phyloP scores from a whole-genome alignment of 2,113 vertebrate species.

The Corythoichthys intestinalis region DNA sequence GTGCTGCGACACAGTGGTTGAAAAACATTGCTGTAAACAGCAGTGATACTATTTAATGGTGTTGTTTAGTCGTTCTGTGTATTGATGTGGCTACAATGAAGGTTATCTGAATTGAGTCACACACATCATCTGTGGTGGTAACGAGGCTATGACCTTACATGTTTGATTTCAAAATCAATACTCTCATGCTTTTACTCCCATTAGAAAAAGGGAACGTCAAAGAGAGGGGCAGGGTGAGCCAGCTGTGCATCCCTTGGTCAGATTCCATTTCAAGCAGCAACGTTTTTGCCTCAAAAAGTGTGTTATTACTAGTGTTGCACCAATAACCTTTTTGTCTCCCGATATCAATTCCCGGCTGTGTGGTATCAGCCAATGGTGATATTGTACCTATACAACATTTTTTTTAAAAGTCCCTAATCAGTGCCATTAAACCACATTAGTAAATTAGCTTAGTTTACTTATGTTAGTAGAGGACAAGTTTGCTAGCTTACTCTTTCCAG shows the following conservation, averaged over 20 bases:
- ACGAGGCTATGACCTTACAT: conserved; percentile 62
- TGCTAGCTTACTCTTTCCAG: too few relatives aligned
- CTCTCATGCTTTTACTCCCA: conserved; percentile 51
- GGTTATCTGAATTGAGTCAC: conserved; percentile 40
- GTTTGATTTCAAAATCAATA: conserved; percentile 70
- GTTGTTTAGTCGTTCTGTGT: conserved; percentile 11
- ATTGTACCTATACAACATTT: too few relatives aligned
- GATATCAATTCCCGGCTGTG: too few relatives aligned
- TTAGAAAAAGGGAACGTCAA: conserved; percentile 56
- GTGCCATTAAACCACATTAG: too few relatives aligned
- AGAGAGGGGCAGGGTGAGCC: conserved; percentile 8
- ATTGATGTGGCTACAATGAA: conserved; percentile 25
- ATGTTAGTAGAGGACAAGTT: too few relatives aligned
- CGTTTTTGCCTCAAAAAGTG: not conserved
- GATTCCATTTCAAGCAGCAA: conserved; percentile 7
- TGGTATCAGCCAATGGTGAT: too few relatives aligned
- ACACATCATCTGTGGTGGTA: conserved; percentile 50
- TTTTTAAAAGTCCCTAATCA: too few relatives aligned
- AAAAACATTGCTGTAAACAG: not conserved
- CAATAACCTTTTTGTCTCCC: too few relatives aligned
- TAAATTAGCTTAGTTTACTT: too few relatives aligned
- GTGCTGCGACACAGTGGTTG: too few relatives aligned
- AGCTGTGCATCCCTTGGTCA: not conserved
- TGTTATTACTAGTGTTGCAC: not conserved
- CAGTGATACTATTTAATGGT: conserved; percentile 29